Conservation (phyloP, 2,797 vertebrate genomes). For the Limosa lapponica region DNA sequence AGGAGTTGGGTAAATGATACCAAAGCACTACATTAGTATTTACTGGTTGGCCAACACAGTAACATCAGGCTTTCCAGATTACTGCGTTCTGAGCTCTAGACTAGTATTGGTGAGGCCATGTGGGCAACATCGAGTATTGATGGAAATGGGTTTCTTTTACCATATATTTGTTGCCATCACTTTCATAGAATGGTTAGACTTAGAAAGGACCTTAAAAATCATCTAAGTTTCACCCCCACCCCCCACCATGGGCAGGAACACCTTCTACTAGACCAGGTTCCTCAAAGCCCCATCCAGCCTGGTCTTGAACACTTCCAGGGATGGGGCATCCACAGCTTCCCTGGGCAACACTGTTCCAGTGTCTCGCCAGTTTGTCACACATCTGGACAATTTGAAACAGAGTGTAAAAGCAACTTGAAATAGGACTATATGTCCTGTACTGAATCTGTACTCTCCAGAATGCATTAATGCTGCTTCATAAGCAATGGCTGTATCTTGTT, state of each 20-base stretch:
- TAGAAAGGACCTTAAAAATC: background rate
- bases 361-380: background rate
- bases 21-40: background rate
- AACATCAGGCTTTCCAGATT: background rate
- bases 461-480: background rate
- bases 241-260: background rate
- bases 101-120: background rate
- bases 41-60: background rate
- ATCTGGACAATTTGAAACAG: background rate
- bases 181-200: background rate
- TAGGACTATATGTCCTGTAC: background rate
- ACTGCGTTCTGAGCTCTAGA: background rate
- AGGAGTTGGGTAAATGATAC: background rate
- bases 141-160: background rate
- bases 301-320: background rate
- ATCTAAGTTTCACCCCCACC: background rate
- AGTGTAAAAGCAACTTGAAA: background rate
- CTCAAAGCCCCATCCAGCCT: background rate
- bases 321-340: background rate
- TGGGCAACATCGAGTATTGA: background rate
- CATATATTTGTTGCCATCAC: background rate
- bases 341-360: background rate
- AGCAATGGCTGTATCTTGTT: background rate
- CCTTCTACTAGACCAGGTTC: background rate
- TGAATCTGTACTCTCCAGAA: background rate